Evolutionary conservation across 2,113 vertebrate genomes (phyloP).

Genomic region (Erpornis zantholeuca): DNA sequence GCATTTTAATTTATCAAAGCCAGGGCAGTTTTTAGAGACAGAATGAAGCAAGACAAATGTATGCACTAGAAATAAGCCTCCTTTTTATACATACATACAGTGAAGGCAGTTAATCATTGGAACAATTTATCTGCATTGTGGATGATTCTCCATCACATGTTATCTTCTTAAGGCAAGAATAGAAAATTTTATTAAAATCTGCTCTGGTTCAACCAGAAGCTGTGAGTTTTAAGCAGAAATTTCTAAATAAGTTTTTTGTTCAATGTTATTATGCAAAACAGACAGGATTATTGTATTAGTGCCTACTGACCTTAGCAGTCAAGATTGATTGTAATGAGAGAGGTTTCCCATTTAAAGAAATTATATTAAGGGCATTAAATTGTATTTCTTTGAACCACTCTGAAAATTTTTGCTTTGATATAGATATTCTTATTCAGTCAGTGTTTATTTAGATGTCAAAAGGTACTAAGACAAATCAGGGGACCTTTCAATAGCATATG

Average conservation of each 20-base stretch:
- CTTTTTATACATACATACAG: constrained; percentile 26
- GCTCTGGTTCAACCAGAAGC: constrained; percentile 17
- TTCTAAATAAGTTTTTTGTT: constrained; percentile 11
- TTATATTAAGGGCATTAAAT: constrained; percentile 1
- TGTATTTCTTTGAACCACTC: constrained; percentile 13
- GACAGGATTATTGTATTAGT: constrained; percentile 1
- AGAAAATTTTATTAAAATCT: constrained; percentile 36
- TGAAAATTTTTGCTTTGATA: constrained; percentile 44
- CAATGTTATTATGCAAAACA: neutral
- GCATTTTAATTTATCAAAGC: constrained; percentile 46
- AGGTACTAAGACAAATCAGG: constrained; percentile 12
- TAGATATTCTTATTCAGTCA: constrained; percentile 3
- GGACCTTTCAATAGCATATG: neutral
- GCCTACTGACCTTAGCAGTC: neutral
- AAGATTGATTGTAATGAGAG: neutral
- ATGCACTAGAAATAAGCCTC: constrained; percentile 44
- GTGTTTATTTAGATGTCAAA: constrained; percentile 48
- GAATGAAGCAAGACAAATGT: constrained; percentile 53
- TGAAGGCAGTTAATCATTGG: constrained; percentile 48
- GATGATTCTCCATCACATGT: constrained; percentile 48
- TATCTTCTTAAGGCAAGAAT: constrained; percentile 37
- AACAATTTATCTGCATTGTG: constrained; percentile 38
- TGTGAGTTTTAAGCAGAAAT: neutral
- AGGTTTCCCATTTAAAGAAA: constrained; percentile 7
- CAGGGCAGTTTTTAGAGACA: constrained; percentile 31